These are phyloP conservation scores for Erannis defoliaria DNA, from an alignment of 2,888 invertebrate species.

Conservation along the genomic window DNA sequence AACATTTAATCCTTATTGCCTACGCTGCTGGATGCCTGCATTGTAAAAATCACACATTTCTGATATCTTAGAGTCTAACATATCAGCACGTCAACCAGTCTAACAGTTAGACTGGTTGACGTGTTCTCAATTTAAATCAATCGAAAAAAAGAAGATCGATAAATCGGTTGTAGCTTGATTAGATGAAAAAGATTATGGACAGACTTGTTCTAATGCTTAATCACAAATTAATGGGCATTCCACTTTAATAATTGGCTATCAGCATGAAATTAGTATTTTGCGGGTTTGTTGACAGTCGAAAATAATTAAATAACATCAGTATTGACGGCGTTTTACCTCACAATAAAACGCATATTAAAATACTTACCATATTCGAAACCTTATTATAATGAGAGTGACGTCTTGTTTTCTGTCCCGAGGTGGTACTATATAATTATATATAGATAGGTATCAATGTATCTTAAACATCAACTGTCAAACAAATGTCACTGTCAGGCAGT, in stretches of 20 bases:
- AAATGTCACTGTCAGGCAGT: too few species aligned
- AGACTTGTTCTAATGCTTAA: slow-evolving; percentile 20
- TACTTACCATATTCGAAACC: too few species aligned
- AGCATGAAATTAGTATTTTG: slow-evolving; percentile 21
- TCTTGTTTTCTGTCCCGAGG: too few species aligned
- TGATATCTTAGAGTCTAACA: slow-evolving; percentile 15
- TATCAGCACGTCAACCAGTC: too few species aligned
- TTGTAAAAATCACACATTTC: slow-evolving; percentile 36
- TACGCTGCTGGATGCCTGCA: slow-evolving; percentile 22
- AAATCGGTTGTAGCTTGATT: background rate
- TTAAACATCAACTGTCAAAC: too few species aligned
- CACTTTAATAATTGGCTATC: slow-evolving; percentile 18
- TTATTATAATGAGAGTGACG: too few species aligned
- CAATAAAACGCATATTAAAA: too few species aligned
- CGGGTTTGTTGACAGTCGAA: slow-evolving; percentile 12
- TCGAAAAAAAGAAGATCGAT: slow-evolving; percentile 27
- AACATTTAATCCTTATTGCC: slow-evolving; percentile 13
- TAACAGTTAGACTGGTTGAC: slow-evolving; percentile 42
- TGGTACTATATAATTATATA: too few species aligned
- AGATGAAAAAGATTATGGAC: slow-evolving; percentile 24
- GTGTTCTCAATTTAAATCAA: slow-evolving; percentile 47
- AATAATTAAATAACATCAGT: background rate
- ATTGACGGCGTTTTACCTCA: too few species aligned
- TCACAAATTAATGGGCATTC: slow-evolving; percentile 18
- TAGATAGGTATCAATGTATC: too few species aligned